Percentiles rank a stretch among this genome's conserved stretches.
These are phyloP conservation scores for Polymixis flavicincta DNA, from an alignment of 2,888 invertebrate genomes.

Conservation along the genomic window DNA sequence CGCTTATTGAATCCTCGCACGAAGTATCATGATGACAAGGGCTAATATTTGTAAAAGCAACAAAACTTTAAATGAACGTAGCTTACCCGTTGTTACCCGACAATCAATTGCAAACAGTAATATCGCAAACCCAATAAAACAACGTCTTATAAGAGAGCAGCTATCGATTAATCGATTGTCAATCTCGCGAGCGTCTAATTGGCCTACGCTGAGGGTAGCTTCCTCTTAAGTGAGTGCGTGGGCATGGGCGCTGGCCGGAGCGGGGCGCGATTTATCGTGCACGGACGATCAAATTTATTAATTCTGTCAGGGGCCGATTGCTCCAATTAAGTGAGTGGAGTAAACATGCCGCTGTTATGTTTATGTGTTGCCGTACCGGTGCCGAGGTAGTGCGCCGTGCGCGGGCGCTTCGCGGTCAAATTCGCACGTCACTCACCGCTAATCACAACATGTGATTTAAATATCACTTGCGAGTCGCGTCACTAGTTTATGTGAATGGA, in stretches of 20 bases:
- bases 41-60: conserved; percentile 73
- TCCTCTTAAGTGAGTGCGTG: conserved; percentile 70
- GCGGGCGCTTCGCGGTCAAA: conserved; percentile 69
- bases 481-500: conserved; percentile 52
- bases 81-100: conserved; percentile 13
- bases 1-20: conserved; percentile 86
- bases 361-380: conserved; percentile 76
- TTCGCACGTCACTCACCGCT: conserved; percentile 76
- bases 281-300: conserved; percentile 85
- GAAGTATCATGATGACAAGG: conserved; percentile 77
- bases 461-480: conserved; percentile 66
- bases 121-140: conserved; percentile 60
- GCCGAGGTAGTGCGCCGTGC: conserved; percentile 55
- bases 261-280: conserved; percentile 80
- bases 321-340: conserved; percentile 86
- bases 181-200: conserved; percentile 65
- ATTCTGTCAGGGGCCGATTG: conserved; percentile 85
- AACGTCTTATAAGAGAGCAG: conserved; percentile 44
- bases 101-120: conserved; percentile 36
- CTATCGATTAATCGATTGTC: conserved; percentile 63
- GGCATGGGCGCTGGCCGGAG: conserved; percentile 77
- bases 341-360: conserved; percentile 84
- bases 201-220: conserved; percentile 63
- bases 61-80: conserved; percentile 32
- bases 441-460: conserved; percentile 76